Conservation (phyloP, 30 jellyfish, hydroid and myxozoan species). For the Cassiopea andromeda region DNA sequence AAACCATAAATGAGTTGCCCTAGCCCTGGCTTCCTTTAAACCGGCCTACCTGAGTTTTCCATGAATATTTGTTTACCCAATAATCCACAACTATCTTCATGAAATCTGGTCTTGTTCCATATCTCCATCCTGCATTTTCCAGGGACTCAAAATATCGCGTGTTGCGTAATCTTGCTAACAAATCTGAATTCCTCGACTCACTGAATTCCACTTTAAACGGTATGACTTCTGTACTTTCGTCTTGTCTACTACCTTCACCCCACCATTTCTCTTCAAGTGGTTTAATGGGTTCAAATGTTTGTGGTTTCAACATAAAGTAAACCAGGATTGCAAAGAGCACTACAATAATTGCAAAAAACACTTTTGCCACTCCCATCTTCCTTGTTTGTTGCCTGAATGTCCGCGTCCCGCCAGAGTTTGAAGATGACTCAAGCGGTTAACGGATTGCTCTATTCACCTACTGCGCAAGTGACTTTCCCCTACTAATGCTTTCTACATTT, state of each 20-base stretch:
- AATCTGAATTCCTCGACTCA: conserved; percentile 2
- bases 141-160: conserved; percentile 47
- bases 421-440: no score
- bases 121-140: conserved; percentile 47
- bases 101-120: conserved; percentile 58
- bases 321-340: conserved; percentile 8
- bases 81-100: conserved; percentile 52
- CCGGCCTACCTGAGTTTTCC: conserved; percentile 44
- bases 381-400: neutral
- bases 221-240: conserved; percentile 19
- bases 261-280: conserved; percentile 58
- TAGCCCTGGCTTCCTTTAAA: no score
- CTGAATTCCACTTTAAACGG: conserved; percentile 41
- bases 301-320: conserved; percentile 9
- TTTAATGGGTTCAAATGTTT: conserved; percentile 4
- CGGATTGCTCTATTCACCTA: no score
- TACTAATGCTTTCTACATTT: no score
- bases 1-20: no score
- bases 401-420: no score
- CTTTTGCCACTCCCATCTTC: conserved; percentile 29
- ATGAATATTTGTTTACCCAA: conserved; percentile 53
- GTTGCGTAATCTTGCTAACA: conserved; percentile 8
- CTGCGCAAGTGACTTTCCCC: no score
- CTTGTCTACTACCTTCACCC: conserved; percentile 59
- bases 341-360: conserved; percentile 25